phyloP scores from a whole-genome alignment of 1,140 invertebrate species.

The Parasteatoda tepidariorum region DNA sequence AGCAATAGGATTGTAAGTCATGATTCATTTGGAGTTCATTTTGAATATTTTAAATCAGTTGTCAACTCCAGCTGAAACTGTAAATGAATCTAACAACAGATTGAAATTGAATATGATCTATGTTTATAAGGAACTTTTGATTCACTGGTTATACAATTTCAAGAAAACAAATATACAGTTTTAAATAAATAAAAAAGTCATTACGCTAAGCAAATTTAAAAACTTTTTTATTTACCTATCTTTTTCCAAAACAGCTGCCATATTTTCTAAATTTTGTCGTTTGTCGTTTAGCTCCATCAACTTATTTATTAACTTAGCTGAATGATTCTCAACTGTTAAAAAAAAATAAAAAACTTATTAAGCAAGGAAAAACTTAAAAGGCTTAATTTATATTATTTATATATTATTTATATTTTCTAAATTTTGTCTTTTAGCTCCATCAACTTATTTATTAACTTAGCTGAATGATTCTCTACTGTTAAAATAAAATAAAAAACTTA shows the following conservation, averaged over 20 bases:
- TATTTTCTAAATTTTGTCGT: slow-evolving; percentile 34
- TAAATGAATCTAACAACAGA: too few relatives aligned
- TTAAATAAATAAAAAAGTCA: too few relatives aligned
- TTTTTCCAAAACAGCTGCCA: slow-evolving; percentile 51
- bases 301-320: slow-evolving; percentile 37
- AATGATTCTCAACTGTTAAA: slow-evolving; percentile 58
- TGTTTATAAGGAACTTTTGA: too few relatives aligned
- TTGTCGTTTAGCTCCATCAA: slow-evolving; percentile 44
- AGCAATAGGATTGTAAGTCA: too few relatives aligned
- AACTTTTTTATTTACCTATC: slow-evolving; percentile 46
- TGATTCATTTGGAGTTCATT: too few relatives aligned
- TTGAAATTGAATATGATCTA: too few relatives aligned
- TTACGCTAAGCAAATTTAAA: too few relatives aligned
- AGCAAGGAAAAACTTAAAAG: not conserved
- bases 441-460: slow-evolving; percentile 34
- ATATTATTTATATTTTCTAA: slow-evolving; percentile 38
- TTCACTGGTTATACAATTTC: too few relatives aligned
- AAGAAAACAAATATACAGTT: too few relatives aligned
- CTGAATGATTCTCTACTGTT: slow-evolving; percentile 58
- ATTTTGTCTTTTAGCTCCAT: slow-evolving; percentile 45
- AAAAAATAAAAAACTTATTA: not conserved
- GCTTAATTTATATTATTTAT: not conserved
- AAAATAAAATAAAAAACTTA: slow-evolving; percentile 9
- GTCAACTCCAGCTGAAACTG: too few relatives aligned
- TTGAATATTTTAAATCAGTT: too few relatives aligned